These are phyloP conservation scores for Lerista edwardsae DNA, from an alignment of 2,797 vertebrate genomes.

Conservation along the genomic window DNA sequence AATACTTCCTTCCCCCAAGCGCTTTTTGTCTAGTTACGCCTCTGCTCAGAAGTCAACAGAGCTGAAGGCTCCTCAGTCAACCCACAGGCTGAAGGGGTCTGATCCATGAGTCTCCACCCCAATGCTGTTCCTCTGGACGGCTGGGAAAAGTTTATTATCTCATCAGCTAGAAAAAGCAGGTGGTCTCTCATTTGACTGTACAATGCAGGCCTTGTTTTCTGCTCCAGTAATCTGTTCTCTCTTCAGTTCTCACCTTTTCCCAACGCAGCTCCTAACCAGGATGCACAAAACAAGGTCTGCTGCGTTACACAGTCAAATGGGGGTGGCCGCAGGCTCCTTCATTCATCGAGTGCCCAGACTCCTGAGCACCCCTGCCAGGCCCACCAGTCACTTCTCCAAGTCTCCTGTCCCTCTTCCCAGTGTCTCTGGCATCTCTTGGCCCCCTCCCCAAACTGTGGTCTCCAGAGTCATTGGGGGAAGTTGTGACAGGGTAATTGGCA, in stretches of 20 bases:
- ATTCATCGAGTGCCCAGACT: not conserved
- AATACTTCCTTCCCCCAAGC: too few relatives aligned
- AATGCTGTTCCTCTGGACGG: not conserved
- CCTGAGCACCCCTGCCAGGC: not conserved
- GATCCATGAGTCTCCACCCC: not conserved
- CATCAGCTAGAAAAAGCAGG: not conserved
- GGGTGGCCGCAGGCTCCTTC: not conserved
- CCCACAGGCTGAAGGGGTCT: too few relatives aligned
- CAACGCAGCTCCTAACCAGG: not conserved
- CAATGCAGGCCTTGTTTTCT: not conserved
- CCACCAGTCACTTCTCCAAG: not conserved
- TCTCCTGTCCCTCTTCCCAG: not conserved
- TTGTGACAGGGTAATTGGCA: not conserved
- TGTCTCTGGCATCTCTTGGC: not conserved
- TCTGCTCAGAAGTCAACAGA: too few relatives aligned
- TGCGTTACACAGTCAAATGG: too few relatives aligned
- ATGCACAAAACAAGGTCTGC: too few relatives aligned
- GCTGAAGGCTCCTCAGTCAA: too few relatives aligned
- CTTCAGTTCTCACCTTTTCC: not conserved
- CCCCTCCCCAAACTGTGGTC: not conserved
- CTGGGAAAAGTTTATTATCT: not conserved
- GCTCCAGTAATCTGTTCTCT: not conserved
- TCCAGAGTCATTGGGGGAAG: not conserved
- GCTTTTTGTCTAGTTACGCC: too few relatives aligned
- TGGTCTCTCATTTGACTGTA: not conserved